Percentiles rank a stretch among this genome's conserved stretches.
phyloP scores from a whole-genome alignment of 2,113 vertebrate species.

The Erpornis zantholeuca region DNA sequence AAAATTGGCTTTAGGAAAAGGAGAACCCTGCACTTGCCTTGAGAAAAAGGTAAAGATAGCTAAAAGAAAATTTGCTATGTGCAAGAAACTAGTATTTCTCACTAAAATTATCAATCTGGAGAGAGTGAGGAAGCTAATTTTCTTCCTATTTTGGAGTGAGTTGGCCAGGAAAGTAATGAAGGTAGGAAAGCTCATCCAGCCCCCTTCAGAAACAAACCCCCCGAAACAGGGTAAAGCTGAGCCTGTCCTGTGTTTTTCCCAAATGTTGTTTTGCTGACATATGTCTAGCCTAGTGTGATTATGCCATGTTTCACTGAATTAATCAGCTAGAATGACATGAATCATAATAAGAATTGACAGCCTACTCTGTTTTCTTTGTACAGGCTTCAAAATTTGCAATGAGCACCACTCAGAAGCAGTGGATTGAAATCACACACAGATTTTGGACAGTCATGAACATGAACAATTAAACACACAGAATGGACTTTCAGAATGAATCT shows the following conservation, averaged over 20 bases:
- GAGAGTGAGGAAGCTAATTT: not conserved
- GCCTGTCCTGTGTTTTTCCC: not conserved
- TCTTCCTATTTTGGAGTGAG: not conserved
- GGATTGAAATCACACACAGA: not conserved
- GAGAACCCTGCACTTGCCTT: not conserved
- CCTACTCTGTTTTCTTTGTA: slow-evolving; percentile 33
- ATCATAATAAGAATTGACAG: slow-evolving; percentile 40
- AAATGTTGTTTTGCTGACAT: slow-evolving; percentile 8
- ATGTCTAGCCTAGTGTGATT: slow-evolving; percentile 24
- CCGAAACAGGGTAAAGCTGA: not conserved
- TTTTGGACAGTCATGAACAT: not conserved
- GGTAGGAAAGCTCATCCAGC: not conserved
- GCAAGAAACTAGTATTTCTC: not conserved
- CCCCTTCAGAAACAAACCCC: not conserved
- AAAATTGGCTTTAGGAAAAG: not conserved
- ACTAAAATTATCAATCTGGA: not conserved
- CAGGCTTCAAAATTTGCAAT: not conserved
- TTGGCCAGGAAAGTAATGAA: not conserved
- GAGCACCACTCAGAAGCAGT: not conserved
- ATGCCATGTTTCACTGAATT: slow-evolving; percentile 46
- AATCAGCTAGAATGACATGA: slow-evolving; percentile 35
- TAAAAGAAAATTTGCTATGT: not conserved
- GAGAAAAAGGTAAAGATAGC: not conserved
- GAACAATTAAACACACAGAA: slow-evolving; percentile 18
- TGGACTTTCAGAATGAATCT: not conserved